Percentiles rank a stretch among this genome's conserved stretches.
phyloP scores from a whole-genome alignment of 2,888 invertebrate species.

The Bedellia somnulentella region DNA sequence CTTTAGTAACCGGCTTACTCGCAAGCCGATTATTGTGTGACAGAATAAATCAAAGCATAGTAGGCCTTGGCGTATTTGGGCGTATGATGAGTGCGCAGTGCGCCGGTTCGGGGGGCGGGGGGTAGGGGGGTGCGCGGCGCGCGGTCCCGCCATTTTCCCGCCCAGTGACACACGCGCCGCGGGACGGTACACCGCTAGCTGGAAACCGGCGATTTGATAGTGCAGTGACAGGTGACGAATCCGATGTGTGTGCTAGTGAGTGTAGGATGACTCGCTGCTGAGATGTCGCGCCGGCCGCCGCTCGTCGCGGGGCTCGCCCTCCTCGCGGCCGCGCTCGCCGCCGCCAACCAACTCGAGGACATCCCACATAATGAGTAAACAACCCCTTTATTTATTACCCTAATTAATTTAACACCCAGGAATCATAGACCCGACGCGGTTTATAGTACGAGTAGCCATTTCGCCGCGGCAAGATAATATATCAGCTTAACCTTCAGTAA shows the following conservation, averaged over 20 bases:
- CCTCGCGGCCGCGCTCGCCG: conserved; percentile 37
- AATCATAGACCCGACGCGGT: no score
- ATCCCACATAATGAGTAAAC: conserved; percentile 90
- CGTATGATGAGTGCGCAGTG: conserved; percentile 57
- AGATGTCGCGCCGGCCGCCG: conserved; percentile 19
- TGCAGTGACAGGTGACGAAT: background rate
- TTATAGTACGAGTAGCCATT: no score
- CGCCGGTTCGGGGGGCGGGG: conserved; percentile 21
- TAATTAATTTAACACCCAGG: no score
- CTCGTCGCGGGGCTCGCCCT: conserved; percentile 35
- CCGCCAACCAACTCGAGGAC: conserved; percentile 80
- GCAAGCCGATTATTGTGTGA: no score
- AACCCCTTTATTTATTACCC: no score
- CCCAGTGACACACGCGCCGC: conserved; percentile 17
- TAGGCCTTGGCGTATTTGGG: conserved; percentile 53
- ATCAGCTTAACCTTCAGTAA: no score
- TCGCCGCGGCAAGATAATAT: no score
- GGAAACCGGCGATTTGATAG: conserved; percentile 1
- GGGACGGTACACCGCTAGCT: background rate
- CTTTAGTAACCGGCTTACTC: no score
- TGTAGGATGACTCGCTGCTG: conserved; percentile 24
- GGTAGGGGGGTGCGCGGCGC: conserved; percentile 14
- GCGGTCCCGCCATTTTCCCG: conserved; percentile 16
- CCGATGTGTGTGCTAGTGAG: conserved; percentile 37
- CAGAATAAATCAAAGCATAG: conserved; percentile 51